Base-by-base conservation (phyloP, 2,113 vertebrate genomes). In the Candoia aspera region DNA sequence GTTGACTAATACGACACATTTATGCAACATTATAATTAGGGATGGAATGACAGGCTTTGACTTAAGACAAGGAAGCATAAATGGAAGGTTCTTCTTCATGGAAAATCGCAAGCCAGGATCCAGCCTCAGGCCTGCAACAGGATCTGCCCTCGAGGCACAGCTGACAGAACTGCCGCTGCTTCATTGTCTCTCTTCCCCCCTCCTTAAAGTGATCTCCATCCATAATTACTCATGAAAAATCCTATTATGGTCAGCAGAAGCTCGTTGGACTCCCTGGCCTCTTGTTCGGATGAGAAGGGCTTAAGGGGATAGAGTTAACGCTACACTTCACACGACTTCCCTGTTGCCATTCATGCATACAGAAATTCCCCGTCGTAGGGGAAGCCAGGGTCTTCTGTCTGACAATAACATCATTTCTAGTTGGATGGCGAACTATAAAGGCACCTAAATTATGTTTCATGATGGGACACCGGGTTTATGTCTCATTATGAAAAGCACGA, bases 21-120 rank as follows among this genome's bases (percentile, higher is more conserved):
- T 97, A 94, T 24, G 95, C 97, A 96, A 97, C 95, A 95, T 96
- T 93, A 94, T 96, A 96, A 97, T 97, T 97, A 97, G 96, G 95
- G 92, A 96, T 93, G 93, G 92, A 96, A 96, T 91, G 94, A 96
- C 94, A 95, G 97, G 95, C 84, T 96, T 95, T 96, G 94, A 84
- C 94, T 88, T 62, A 95, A 96, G 96, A 94, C 93, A 94, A 94
- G 95, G 95, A 90, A 84, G 64, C 92, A 54, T 93, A 94, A 95
- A 87, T 92, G 85, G 23, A 0, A 89, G 94, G 60, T 90, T 94
- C 94, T 92, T 53, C 17, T 92, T 88, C 92, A 19, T 24, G 60
- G 68, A 91, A 6, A 0, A 90, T 91, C 94, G 89, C 0, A 0
- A 92, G 33, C 95, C 94, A 8, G 87, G 15, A 1, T 11, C 0